Evolutionary conservation across 2,113 vertebrate species (phyloP).

Genomic region (Scartelaos histophorus): DNA sequence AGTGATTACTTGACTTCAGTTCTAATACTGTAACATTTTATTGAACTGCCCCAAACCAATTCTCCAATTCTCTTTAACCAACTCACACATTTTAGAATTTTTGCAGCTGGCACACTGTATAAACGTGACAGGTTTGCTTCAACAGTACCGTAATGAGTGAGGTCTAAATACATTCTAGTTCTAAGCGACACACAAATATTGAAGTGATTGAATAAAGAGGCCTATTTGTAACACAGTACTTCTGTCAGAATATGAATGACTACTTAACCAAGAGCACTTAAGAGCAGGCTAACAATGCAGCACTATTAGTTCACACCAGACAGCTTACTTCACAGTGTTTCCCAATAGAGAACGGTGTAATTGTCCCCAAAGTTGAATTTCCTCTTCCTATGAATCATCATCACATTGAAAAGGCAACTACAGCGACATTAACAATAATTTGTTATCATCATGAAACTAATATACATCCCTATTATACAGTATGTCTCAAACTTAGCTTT

Average conservation of each 20-base stretch:
- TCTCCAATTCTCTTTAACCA: not conserved
- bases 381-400: not conserved
- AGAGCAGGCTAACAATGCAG: constrained; percentile 9
- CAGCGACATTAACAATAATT: not conserved
- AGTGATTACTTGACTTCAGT: not conserved
- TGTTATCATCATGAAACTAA: not conserved
- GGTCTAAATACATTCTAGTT: constrained; percentile 12
- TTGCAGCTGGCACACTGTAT: constrained; percentile 15
- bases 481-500: not conserved
- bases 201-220: constrained; percentile 39
- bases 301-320: constrained; percentile 2
- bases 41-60: not conserved
- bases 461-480: not conserved
- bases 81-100: not conserved
- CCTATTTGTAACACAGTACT: constrained; percentile 12
- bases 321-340: not conserved
- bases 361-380: not conserved
- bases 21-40: not conserved
- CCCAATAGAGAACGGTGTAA: not conserved
- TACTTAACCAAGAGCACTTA: constrained; percentile 4
- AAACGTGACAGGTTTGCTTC: constrained; percentile 33
- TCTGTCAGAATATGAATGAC: constrained; percentile 6
- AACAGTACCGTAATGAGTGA: constrained; percentile 29
- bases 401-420: not conserved
- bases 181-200: constrained; percentile 48